Base-by-base conservation (phyloP, 2,888 invertebrate genomes). In the Leucania comma region DNA sequence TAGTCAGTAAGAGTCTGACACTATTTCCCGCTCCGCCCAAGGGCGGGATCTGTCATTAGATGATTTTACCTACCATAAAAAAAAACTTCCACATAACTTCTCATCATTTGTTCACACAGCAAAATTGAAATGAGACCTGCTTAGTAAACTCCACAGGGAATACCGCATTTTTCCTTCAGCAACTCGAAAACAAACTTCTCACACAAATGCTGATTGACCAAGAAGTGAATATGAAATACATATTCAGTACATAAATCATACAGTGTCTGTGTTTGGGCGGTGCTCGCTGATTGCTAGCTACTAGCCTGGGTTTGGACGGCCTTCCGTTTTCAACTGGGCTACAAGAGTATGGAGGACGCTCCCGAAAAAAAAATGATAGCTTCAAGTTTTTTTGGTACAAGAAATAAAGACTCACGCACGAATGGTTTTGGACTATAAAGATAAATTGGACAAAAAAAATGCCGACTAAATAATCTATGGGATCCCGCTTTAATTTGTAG, bases 241-340 rank as follows among this genome's bases (percentile, higher is more conserved):
- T 75, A 64, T 75, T 75, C 63, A 63, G 53, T 69, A 73, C 53
- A 82, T 85, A 85, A 80, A 82, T 82, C 83, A 82, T 79, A 42
- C 58, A 57, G 54, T 76, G 68, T 75, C 75, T 72, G 85, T 69
- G 81, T 75, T 78, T 81, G 77, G 72, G 83, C 80, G 84, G 69
- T 51, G 42, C 58, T 66, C 58, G 68, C 67, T 85, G 86, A 86
- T 86, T 86, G 87, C 77, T 68, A 68, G 75, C 83, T 76, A 80
- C 79, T 59, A 75, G 68, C 63, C 62, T 50, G 76, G 64, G 68
- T 75, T 72, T 54, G 77, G 80, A 71, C 79, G 68, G 76, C 82
- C 86, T 85, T 87, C 86, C 87, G 87, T 82, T 85, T 72, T 61
- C 65, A 67, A 81, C 76, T 61, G 54, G 32, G 78, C 38, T 80